A percentile compares a stretch with the other conserved stretches of the same genome.
Evolutionary conservation across 2,113 vertebrate species (phyloP).

Genomic region (Pelecanus crispus): DNA sequence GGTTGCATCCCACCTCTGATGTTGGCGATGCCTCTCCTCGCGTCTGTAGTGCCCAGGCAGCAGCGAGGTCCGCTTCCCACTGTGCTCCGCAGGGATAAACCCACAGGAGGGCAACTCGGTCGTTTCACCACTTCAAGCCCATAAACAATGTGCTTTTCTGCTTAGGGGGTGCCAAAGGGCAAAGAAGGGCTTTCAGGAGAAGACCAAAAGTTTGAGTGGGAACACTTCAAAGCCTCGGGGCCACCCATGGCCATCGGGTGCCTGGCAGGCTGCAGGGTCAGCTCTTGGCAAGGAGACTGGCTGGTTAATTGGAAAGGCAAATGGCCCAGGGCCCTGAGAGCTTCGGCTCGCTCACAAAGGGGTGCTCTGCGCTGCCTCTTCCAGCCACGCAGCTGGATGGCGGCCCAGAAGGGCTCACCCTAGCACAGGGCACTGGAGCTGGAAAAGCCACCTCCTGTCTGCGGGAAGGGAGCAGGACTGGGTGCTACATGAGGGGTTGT

Average conservation of each 20-base stretch:
- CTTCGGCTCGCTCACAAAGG: not conserved
- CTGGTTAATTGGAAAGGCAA: not conserved
- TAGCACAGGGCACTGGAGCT: not conserved
- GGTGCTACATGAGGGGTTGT: not conserved
- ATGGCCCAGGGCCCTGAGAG: not conserved
- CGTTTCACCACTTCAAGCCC: not conserved
- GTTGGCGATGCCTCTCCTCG: accelerated
- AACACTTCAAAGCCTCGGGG: not conserved
- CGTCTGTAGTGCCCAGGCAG: not conserved
- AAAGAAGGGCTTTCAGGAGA: not conserved
- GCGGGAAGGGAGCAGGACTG: not conserved
- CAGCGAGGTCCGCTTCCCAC: not conserved
- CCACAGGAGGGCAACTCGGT: not conserved
- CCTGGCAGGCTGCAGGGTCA: not conserved
- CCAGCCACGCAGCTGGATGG: not conserved
- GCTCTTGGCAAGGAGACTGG: not conserved
- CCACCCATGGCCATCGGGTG: not conserved
- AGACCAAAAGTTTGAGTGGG: not conserved
- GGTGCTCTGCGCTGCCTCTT: not conserved
- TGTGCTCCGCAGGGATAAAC: not conserved
- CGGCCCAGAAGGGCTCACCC: not conserved
- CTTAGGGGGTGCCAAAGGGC: not conserved
- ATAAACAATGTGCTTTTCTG: not conserved
- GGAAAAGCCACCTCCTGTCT: not conserved
- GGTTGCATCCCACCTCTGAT: not conserved